Evolutionary conservation across 1,140 invertebrate genomes (phyloP).

Genomic region (Acromyrmex echinatior): DNA sequence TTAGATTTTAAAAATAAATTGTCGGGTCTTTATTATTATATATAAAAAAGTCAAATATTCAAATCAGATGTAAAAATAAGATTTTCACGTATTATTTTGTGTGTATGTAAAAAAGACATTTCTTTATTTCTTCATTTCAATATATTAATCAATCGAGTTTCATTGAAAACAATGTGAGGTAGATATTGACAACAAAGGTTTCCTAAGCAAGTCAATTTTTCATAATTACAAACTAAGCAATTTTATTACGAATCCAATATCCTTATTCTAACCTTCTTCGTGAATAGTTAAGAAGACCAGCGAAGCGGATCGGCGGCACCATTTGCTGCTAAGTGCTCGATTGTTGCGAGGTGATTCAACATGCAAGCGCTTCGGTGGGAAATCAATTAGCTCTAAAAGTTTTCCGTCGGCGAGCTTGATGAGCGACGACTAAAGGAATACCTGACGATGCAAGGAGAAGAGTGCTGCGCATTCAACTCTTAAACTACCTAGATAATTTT

Average conservation of each 20-base stretch:
- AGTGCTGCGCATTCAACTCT: constrained; percentile 58
- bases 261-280: constrained; percentile 43
- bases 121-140: neutral
- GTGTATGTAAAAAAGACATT: neutral
- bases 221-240: neutral
- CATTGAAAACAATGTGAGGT: neutral
- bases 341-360: constrained; percentile 63
- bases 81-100: too few relatives aligned
- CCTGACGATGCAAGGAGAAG: constrained; percentile 48
- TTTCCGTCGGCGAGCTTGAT: constrained; percentile 51
- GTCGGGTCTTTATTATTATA: neutral
- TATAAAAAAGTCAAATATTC: too few relatives aligned
- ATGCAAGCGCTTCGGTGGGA: constrained; percentile 39
- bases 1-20: neutral
- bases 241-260: constrained; percentile 26
- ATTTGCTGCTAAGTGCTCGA: constrained; percentile 57
- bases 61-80: too few relatives aligned
- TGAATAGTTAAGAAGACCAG: constrained; percentile 26
- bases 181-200: neutral
- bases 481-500: constrained; percentile 64
- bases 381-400: constrained; percentile 66
- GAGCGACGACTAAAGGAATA: constrained; percentile 56
- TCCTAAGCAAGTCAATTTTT: neutral
- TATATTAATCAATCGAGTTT: neutral
- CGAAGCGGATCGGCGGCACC: constrained; percentile 33